Evolutionary conservation across 2,113 vertebrate genomes (phyloP).

Genomic region (Oncorhynchus kisutch): DNA sequence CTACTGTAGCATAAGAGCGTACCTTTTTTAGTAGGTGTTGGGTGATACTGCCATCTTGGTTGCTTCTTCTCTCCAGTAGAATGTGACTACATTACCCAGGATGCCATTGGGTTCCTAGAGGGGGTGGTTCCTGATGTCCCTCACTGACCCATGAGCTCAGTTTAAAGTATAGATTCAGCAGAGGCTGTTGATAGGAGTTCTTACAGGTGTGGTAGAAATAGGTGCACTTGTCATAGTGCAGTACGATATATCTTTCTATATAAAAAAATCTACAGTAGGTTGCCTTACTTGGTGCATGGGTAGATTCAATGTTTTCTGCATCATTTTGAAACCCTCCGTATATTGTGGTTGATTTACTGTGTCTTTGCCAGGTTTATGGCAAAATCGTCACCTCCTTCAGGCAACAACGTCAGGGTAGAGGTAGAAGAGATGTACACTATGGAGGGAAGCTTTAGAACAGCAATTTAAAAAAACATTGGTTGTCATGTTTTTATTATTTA

Average conservation of each 20-base stretch:
- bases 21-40: conserved; percentile 47
- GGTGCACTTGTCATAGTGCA: conserved; percentile 54
- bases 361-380: conserved; percentile 60
- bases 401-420: conserved; percentile 57
- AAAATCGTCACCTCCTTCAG: conserved; percentile 50
- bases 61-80: conserved; percentile 53
- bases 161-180: conserved; percentile 42
- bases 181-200: conserved; percentile 44
- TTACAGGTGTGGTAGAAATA: conserved; percentile 67
- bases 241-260: conserved; percentile 74
- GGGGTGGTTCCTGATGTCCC: too few species aligned
- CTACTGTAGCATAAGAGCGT: conserved; percentile 66
- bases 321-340: conserved; percentile 70
- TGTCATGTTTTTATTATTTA: conserved; percentile 46
- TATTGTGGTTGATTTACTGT: conserved; percentile 58
- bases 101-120: conserved; percentile 8
- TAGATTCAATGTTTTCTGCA: conserved; percentile 82
- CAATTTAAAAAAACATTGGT: conserved; percentile 20
- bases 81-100: conserved; percentile 49
- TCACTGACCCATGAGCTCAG: conserved; percentile 25
- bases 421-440: conserved; percentile 60
- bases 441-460: conserved; percentile 32
- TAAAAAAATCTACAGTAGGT: conserved; percentile 87
- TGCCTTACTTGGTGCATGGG: conserved; percentile 91
- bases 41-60: conserved; percentile 37